Percentiles rank a stretch among this genome's conserved stretches.
Conservation (phyloP, 2,888 invertebrate genomes). For the Epirrita christyi region DNA sequence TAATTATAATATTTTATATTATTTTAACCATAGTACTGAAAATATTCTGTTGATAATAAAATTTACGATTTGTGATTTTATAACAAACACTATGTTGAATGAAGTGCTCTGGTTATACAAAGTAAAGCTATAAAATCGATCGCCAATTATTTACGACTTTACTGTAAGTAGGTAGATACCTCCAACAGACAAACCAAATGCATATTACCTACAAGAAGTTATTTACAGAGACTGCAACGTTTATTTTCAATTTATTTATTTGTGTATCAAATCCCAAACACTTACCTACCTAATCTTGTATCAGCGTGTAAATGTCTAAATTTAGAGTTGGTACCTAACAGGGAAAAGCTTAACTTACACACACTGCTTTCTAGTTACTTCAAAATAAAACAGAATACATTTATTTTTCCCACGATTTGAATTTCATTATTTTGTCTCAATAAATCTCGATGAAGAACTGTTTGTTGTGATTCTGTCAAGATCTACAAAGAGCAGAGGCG, state of each 20-base stretch:
- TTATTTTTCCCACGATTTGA: not conserved
- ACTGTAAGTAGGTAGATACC: conserved; percentile 3
- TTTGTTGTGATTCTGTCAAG: no score
- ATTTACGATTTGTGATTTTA: conserved; percentile 41
- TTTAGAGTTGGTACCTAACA: no score
- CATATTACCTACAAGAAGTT: not conserved
- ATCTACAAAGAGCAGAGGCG: no score
- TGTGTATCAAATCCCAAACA: no score
- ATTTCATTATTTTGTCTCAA: not conserved
- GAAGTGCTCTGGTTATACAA: conserved; percentile 38
- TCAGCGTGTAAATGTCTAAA: no score
- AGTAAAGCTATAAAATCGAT: conserved; percentile 48
- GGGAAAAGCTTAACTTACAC: no score
- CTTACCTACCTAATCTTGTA: no score
- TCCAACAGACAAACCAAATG: conserved; percentile 10
- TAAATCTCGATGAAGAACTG: not conserved
- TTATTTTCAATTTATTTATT: not conserved
- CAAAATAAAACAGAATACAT: not conserved
- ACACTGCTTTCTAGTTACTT: no score
- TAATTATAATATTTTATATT: no score
- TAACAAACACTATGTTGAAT: conserved; percentile 32
- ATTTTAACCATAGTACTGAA: no score
- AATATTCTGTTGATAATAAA: conserved; percentile 18
- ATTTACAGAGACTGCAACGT: not conserved
- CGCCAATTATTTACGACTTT: conserved; percentile 45